Base-by-base conservation (phyloP, 2,888 invertebrate genomes). In the Cheilosia vulpina region DNA sequence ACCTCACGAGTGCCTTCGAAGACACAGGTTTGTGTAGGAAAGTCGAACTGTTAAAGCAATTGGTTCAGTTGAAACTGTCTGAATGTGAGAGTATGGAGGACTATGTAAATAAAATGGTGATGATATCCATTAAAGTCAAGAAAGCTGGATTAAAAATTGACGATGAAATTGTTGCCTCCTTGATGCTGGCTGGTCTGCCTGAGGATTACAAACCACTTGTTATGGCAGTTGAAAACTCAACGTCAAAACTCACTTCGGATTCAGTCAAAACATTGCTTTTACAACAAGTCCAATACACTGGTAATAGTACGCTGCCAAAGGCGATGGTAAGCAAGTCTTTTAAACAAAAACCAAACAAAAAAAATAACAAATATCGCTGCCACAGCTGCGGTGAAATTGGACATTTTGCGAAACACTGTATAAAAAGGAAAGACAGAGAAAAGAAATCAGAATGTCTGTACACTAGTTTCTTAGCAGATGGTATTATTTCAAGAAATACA, bases 111-210 rank as follows among this genome's bases (percentile, higher is more conserved):
- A 31, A 31, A 31, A 31, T 31, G 27, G 27, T 31, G 7, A 31
- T 31, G 41, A 62, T 9, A n/a, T 53, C 55, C n/a, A 68, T 24
- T 9, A 68, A 68, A 15, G 66, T 68, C 13, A 68, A 19, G 24
- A 68, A 50, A 31, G 65, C 75, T 21, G 80, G 80, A 13, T 71
- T 79, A 21, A 83, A 68, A 68, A 31, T 31, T 6, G 27, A 31
- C 27, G 7, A 31, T 31, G 27, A 31, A 7, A 31, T 31, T 31
- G 27, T 72, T 2, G 57, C 72, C 24, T 52, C 72, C 19, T 57
- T 71, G 38, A 71, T 52, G 38, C 43, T 31, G 66, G 52, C 52
- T 53, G 53, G 52, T 41, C 41, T 53, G 43, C 60, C 24, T 55
- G 58, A 60, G 24, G 60, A 60, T 27, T 27, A 27, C 5, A 27